These are phyloP conservation scores for Microctenopoma stevenorrisi DNA, from an alignment of 2,797 vertebrate species.

Conservation along the genomic window DNA sequence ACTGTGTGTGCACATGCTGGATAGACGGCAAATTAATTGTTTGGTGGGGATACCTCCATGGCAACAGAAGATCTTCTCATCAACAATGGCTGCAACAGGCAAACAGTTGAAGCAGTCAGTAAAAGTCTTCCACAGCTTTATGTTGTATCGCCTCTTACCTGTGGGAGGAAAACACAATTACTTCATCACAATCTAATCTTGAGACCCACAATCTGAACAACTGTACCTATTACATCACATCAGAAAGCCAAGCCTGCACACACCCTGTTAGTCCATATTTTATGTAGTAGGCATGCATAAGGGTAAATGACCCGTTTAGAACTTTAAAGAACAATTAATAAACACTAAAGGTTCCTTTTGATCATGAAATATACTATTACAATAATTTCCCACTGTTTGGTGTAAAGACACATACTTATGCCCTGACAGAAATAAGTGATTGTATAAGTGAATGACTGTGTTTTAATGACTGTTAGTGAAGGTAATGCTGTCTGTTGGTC, in stretches of 20 bases:
- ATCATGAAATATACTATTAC: too few relatives aligned
- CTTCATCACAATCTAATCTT: constrained; percentile 56
- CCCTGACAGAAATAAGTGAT: too few relatives aligned
- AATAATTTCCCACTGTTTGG: too few relatives aligned
- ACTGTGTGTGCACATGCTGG: constrained; percentile 18
- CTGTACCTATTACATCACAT: constrained; percentile 42
- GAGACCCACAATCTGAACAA: constrained; percentile 26
- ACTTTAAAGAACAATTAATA: too few relatives aligned
- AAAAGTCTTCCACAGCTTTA: constrained; percentile 99
- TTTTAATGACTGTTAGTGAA: too few relatives aligned
- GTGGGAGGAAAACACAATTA: constrained; percentile 39
- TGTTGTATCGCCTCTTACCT: constrained; percentile 98
- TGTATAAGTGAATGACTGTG: too few relatives aligned
- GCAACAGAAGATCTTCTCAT: constrained; percentile 89
- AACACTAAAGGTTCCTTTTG: too few relatives aligned
- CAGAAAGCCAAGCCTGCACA: constrained; percentile 20
- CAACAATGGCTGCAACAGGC: constrained; percentile 96
- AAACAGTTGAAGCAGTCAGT: constrained; percentile 99
- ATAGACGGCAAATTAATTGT: constrained; percentile 42
- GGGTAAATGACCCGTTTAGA: too few relatives aligned
- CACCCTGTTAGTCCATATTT: too few relatives aligned
- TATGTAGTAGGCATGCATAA: too few relatives aligned
- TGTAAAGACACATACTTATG: too few relatives aligned
- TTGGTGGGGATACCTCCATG: constrained; percentile 82
- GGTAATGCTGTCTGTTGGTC: too few relatives aligned